Percentiles rank a stretch among this genome's conserved stretches.
These are phyloP conservation scores for Parthenolecanium corni DNA, from an alignment of 2,888 invertebrate genomes.

Conservation along the genomic window DNA sequence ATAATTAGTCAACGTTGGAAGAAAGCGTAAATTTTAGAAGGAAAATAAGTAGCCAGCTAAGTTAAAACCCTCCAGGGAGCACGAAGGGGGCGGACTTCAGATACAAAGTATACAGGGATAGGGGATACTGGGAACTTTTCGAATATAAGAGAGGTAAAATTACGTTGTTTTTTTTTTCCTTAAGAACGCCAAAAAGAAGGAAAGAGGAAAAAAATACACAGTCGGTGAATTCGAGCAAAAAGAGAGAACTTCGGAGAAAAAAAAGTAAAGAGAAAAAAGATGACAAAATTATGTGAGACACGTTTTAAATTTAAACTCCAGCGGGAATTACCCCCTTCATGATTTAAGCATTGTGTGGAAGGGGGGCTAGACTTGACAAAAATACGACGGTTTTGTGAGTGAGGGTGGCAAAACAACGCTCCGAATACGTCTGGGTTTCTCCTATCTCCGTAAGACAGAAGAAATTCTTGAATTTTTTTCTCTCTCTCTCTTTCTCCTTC, in stretches of 20 bases:
- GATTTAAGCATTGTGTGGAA: too few relatives aligned
- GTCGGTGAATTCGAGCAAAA: background rate
- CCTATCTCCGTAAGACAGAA: slow-evolving; percentile 25
- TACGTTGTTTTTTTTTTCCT: slow-evolving; percentile 17
- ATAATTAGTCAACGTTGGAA: slow-evolving; percentile 27
- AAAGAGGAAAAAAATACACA: background rate
- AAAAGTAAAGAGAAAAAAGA: slow-evolving; percentile 3
- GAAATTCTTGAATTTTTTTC: slow-evolving; percentile 22
- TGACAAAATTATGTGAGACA: slow-evolving; percentile 28
- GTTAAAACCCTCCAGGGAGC: slow-evolving; percentile 26
- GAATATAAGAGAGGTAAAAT: slow-evolving; percentile 22
- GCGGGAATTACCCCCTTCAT: slow-evolving; percentile 11
- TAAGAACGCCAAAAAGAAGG: slow-evolving; percentile 17
- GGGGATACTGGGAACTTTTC: slow-evolving; percentile 7
- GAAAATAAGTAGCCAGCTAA: slow-evolving; percentile 27
- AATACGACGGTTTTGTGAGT: too few relatives aligned
- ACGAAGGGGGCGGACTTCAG: slow-evolving; percentile 6
- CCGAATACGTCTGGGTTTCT: slow-evolving; percentile 20
- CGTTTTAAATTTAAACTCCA: slow-evolving; percentile 27
- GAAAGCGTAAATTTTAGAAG: slow-evolving; percentile 28
- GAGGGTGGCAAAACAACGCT: slow-evolving; percentile 4
- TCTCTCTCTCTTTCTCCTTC: slow-evolving; percentile 5
- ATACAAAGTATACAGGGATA: slow-evolving; percentile 4
- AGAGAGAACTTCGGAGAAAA: background rate
- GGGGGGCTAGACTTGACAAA: too few relatives aligned